Conservation (phyloP, 2,113 vertebrate genomes). For the Rhinolophus ferrumequinum region DNA sequence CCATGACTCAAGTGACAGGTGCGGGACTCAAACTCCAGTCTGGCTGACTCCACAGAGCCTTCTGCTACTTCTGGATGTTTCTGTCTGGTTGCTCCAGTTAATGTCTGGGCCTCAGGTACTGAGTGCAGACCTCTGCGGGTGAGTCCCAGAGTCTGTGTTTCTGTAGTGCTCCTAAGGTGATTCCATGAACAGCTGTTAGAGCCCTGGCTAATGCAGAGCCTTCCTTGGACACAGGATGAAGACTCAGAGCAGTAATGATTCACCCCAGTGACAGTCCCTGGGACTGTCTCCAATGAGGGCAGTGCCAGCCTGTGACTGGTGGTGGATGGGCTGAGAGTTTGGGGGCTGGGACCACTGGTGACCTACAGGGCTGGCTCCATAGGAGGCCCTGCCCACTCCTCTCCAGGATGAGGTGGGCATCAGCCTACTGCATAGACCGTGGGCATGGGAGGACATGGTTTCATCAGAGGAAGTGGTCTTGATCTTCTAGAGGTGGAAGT, state of each 20-base stretch:
- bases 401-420: neutral
- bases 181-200: neutral
- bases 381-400: neutral
- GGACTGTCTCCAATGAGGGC: fast-evolving
- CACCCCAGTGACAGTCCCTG: neutral
- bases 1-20: fast-evolving
- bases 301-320: neutral
- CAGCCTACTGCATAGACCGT: fast-evolving
- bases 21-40: neutral
- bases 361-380: neutral
- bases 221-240: neutral
- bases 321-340: neutral
- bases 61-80: neutral
- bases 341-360: neutral
- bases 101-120: neutral
- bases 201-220: neutral
- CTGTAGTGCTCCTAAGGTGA: neutral
- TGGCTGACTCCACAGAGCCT: neutral
- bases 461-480: neutral
- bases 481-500: neutral
- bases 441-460: neutral
- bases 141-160: fast-evolving
- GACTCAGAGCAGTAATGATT: neutral
- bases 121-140: no score
- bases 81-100: fast-evolving